Conservation (phyloP, 2,113 vertebrate species). For the Halichoerus grypus region DNA sequence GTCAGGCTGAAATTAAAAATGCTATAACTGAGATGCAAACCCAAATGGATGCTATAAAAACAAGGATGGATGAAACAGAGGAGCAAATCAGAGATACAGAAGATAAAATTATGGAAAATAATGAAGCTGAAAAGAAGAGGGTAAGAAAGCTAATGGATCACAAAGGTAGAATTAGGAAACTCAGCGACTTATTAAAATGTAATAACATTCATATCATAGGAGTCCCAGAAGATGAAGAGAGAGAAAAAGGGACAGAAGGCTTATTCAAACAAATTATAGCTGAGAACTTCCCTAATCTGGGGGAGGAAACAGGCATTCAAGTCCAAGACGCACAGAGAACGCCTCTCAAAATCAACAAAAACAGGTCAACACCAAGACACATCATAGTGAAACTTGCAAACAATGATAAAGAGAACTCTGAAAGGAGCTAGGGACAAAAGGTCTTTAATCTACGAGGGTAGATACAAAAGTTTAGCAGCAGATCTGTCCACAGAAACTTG, state of each 20-base stretch:
- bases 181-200: background rate
- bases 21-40: too few relatives aligned
- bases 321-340: background rate
- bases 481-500: too few relatives aligned
- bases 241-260: too few relatives aligned
- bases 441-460: background rate
- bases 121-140: background rate
- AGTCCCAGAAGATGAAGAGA: background rate
- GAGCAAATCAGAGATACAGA: too few relatives aligned
- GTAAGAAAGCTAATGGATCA: background rate
- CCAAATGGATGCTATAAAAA: too few relatives aligned
- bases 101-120: too few relatives aligned
- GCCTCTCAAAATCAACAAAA: background rate
- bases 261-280: background rate
- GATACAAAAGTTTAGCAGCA: too few relatives aligned
- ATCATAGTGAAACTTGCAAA: background rate
- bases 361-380: background rate
- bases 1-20: too few relatives aligned
- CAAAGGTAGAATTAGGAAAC: background rate
- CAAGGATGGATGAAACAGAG: too few relatives aligned
- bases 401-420: background rate
- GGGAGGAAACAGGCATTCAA: background rate
- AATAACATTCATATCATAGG: background rate
- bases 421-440: background rate
- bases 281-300: background rate